Evolutionary conservation across 2,888 invertebrate species (phyloP), one percentile per base, ranked within the genome.

Genomic region (Eulithis prunata): DNA sequence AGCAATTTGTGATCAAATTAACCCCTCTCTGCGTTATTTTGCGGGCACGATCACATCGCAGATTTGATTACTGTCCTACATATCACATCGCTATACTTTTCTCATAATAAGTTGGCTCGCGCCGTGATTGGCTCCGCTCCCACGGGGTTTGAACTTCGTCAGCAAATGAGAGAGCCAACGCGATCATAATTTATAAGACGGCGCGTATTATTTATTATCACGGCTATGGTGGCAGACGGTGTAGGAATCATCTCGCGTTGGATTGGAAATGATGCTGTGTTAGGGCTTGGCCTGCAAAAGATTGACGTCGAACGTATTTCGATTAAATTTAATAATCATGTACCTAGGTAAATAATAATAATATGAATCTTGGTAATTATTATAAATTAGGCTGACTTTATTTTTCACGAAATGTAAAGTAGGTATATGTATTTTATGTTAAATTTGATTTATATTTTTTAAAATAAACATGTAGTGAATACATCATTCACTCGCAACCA

Each of bases 81-180:
- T 43, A 65, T 68, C 71, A 69, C 75, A 64, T 67, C 70, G 70
- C 76, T 71, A 73, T 75, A 85, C 83, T 85, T 88, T 90, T 89
- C 87, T 86, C 86, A 86, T 91, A 90, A 91, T 89, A 90, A 91
- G 87, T 90, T 67, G 63, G 66, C 66, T 86, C 71, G 71, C 72
- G 86, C 88, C 89, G 92, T 93, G 93, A 93, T 93, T 93, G 93
- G 93, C 85, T 89, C 83, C 63, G 76, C 62, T 76, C 93, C 88
- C 92, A 14, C 41, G 86, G 89, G 91, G 86, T 75, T 75, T 75
- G 78, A 91, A 93, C 91, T 93, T 93, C 93, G 91, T 91, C 92
- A 92, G 91, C 93, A 92, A 93, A 93, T 93, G 93, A 93, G 90
- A 86, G 88, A 89, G 91, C 89, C 86, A 88, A 87, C 89, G 86